Percentiles rank a stretch among this genome's conserved stretches.
Conservation (phyloP, 64 coral and sea anemone species). For the Actinia tenebrosa region DNA sequence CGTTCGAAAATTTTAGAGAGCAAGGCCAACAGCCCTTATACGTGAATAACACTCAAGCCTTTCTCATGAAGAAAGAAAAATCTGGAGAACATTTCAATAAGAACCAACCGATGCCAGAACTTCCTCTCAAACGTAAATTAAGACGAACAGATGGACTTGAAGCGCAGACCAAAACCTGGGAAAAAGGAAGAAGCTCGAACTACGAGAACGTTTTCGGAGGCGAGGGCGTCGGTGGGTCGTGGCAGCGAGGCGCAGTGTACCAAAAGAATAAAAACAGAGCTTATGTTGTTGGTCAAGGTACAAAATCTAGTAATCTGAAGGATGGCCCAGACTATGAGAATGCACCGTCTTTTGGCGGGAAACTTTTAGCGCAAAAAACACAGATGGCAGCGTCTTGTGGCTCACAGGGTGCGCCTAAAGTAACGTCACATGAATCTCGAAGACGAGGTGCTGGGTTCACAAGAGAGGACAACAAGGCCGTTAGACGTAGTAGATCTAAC, state of each 20-base stretch:
- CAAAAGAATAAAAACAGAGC: not conserved
- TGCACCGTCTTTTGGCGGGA: not conserved
- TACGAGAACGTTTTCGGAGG: not conserved
- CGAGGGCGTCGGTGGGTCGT: not conserved
- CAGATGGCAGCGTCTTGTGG: not conserved
- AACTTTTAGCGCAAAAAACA: not conserved
- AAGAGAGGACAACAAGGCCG: not conserved
- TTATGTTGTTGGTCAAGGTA: not conserved
- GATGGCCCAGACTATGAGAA: not conserved
- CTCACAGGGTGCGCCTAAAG: not conserved
- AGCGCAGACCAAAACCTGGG: not conserved
- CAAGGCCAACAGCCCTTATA: not conserved
- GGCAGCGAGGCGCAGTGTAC: not conserved
- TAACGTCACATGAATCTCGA: not conserved
- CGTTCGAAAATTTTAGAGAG: not conserved
- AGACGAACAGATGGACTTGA: not conserved
- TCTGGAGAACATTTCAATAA: not conserved
- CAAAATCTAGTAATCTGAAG: not conserved
- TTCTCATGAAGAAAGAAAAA: not conserved
- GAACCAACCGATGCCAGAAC: not conserved
- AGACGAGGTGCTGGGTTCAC: not conserved
- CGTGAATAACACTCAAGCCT: not conserved
- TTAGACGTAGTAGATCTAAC: not conserved
- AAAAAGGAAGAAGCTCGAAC: not conserved
- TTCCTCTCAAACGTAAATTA: not conserved